phyloP scores from a whole-genome alignment of 2,888 invertebrate species.

The Hirtodrosophila confusa region DNA sequence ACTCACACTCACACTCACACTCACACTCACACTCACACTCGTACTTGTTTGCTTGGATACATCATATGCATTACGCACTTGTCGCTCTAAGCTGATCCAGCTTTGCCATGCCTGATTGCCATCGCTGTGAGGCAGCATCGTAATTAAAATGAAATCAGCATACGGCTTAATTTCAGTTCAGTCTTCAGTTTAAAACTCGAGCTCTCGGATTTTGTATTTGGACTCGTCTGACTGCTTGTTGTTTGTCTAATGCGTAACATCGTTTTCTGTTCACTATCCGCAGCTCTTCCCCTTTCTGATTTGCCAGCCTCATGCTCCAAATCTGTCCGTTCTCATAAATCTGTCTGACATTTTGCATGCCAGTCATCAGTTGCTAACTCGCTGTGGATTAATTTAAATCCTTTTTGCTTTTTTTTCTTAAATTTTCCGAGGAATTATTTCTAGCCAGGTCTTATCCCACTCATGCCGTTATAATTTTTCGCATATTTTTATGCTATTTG shows the following conservation, averaged over 20 bases:
- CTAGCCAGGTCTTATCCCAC: conserved; percentile 37
- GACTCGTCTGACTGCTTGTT: conserved; percentile 67
- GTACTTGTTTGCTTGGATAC: conserved; percentile 36
- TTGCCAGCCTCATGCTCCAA: conserved; percentile 65
- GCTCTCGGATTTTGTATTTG: conserved; percentile 36
- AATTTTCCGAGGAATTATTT: conserved; percentile 38
- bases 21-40: conserved; percentile 26
- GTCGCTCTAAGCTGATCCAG: conserved; percentile 80
- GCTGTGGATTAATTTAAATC: conserved; percentile 70
- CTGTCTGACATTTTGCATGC: conserved; percentile 77
- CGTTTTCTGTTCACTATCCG: conserved; percentile 53
- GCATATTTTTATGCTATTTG: conserved; percentile 11
- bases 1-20: conserved; percentile 37
- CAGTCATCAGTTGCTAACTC: conserved; percentile 70
- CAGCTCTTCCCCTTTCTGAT: conserved; percentile 6
- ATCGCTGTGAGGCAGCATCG: conserved; percentile 58
- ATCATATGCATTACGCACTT: conserved; percentile 75
- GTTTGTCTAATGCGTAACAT: conserved; percentile 79
- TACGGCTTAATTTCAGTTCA: conserved; percentile 73
- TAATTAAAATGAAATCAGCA: conserved; percentile 81
- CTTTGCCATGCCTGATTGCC: conserved; percentile 79
- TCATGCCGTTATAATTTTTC: conserved; percentile 32
- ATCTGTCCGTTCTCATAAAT: conserved; percentile 78
- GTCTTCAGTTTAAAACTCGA: conserved; percentile 51
- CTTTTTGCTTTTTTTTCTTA: conserved; percentile 27